phyloP scores from a whole-genome alignment of 2,888 invertebrate species.

The Epsilonema sp. region DNA sequence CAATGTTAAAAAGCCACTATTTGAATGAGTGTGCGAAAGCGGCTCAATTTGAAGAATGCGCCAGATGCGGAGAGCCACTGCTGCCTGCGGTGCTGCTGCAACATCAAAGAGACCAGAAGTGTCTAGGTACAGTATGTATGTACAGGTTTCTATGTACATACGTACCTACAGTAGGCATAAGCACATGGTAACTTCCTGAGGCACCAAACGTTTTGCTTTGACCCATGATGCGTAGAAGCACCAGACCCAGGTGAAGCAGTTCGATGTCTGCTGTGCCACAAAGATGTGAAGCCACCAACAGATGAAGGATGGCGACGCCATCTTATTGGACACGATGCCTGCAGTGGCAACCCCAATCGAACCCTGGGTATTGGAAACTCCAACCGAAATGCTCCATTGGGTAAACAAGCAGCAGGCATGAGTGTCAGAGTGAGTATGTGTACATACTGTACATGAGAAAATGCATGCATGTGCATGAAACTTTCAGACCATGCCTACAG shows the following conservation, averaged over 20 bases:
- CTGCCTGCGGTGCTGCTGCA: constrained; percentile 43
- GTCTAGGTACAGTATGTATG: no score
- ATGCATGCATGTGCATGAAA: no score
- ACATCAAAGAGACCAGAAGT: constrained; percentile 42
- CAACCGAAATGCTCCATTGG: no score
- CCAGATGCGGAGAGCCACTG: constrained; percentile 51
- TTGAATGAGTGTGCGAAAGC: constrained; percentile 57
- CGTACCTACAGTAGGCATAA: no score
- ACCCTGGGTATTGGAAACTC: background rate
- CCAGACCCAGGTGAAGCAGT: constrained; percentile 48
- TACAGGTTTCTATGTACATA: no score
- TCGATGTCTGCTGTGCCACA: constrained; percentile 66
- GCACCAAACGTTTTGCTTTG: no score
- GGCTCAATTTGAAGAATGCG: constrained; percentile 48
- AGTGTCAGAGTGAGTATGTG: no score
- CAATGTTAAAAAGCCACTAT: constrained; percentile 58
- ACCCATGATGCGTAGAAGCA: no score
- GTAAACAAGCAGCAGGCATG: no score
- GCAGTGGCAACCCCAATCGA: constrained; percentile 4
- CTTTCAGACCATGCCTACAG: no score
- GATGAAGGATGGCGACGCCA: constrained; percentile 52
- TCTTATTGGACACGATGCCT: constrained; percentile 22
- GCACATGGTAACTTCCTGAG: no score
- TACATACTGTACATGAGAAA: no score
- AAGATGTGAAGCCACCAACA: constrained; percentile 43